Base-by-base conservation (phyloP, 2,888 invertebrate species). In the Eupithecia abbreviata region DNA sequence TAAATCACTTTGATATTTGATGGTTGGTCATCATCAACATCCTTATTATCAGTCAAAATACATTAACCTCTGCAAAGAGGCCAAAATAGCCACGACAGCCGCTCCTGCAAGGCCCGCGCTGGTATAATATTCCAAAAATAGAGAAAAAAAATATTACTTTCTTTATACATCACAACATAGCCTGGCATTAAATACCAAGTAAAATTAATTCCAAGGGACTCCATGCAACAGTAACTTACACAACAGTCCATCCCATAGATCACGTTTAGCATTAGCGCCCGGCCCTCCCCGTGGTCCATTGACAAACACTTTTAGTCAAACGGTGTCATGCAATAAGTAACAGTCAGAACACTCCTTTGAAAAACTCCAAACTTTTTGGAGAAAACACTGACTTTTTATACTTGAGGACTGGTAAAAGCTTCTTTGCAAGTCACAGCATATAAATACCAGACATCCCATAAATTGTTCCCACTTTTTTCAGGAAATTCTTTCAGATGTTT, bases 231-330 rank as follows among this genome's bases (percentile, higher is more conserved):
- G 72, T 72, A 74, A 71, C 77, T 82, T 82, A 77, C 82, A 74
- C 90, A 91, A 92, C 82, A 80, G 87, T 86, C 84, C 92, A 87
- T 91, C 93, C 93, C 93, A 91, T 92, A 88, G 90, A 88, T 93
- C 94, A 94, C 94, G 92, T 86, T 88, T 87, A 85, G 83, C 86
- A 87, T 87, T 86, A 79, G 86, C 86, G 84, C 88, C 67, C 85
- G 86, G 82, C 88, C 90, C 88, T 86, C 87, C 84, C 86, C 83
- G 81, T 83, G 76, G 84, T 81, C 82, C 89, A 90, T 90, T 91
- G 91, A 92, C 91, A 91, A 90, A 90, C 81, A 73, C 77, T 72
- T 77, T 51, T 47, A 66, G 58, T 41, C 58, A 71, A 69, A 71
- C 67, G 71, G 45, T 70, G 10, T 49, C 62, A 75, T 77, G 76